Evolutionary conservation across 2,888 invertebrate species (phyloP).

Genomic region (Habrosyne pyritoides): DNA sequence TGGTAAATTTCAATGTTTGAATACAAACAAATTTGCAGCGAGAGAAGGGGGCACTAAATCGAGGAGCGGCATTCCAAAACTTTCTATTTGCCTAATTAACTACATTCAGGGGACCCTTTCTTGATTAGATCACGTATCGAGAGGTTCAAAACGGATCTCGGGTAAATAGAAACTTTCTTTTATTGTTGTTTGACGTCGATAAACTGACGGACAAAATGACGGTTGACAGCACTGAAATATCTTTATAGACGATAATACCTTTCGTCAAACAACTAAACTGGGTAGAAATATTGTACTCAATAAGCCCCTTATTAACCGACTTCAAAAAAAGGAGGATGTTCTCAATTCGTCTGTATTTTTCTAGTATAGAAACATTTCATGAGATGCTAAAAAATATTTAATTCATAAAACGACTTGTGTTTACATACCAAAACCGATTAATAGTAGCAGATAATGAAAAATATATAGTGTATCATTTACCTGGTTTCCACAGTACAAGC

Average conservation of each 20-base stretch:
- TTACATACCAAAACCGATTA: too few species aligned
- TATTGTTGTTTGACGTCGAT: conserved; percentile 61
- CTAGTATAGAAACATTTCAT: background rate
- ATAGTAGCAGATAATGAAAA: too few species aligned
- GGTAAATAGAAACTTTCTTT: conserved; percentile 70
- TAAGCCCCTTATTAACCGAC: too few species aligned
- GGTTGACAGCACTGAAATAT: conserved; percentile 28
- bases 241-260: conserved; percentile 11
- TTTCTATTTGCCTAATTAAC: conserved; percentile 77
- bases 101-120: conserved; percentile 67
- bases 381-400: too few species aligned
- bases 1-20: conserved; percentile 45
- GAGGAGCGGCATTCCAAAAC: conserved; percentile 48
- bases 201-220: conserved; percentile 47
- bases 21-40: conserved; percentile 56
- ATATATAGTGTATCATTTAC: too few species aligned
- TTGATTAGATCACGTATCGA: conserved; percentile 76
- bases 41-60: conserved; percentile 27
- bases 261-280: conserved; percentile 5
- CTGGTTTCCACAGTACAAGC: too few species aligned
- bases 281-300: conserved; percentile 18
- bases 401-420: too few species aligned
- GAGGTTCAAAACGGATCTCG: conserved; percentile 65
- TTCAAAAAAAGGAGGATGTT: too few species aligned
- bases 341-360: too few species aligned